phyloP scores from a whole-genome alignment of 2,797 vertebrate species.

The Catamblyrhynchus diadema region DNA sequence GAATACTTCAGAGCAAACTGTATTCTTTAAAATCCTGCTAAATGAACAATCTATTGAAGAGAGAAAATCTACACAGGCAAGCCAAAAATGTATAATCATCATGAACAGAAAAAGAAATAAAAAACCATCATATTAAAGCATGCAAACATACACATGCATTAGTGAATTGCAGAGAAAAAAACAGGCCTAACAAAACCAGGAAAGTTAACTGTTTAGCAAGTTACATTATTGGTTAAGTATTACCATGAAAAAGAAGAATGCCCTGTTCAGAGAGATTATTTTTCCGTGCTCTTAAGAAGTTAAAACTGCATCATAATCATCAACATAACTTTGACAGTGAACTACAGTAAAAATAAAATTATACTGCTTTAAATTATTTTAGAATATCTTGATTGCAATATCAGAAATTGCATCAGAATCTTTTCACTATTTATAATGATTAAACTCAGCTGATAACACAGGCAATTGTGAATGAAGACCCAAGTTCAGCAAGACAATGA shows the following conservation, averaged over 20 bases:
- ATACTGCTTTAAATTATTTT: background rate
- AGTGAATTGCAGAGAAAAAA: background rate
- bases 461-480: background rate
- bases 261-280: constrained; percentile 1
- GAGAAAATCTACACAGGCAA: background rate
- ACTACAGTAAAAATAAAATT: background rate
- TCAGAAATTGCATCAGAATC: background rate
- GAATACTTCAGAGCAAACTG: background rate
- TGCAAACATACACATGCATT: background rate
- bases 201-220: background rate
- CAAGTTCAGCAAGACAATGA: constrained; percentile 17
- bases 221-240: background rate
- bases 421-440: background rate
- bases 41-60: background rate
- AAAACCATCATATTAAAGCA: background rate
- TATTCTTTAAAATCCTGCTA: background rate
- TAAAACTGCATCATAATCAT: background rate
- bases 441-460: constrained; percentile 8
- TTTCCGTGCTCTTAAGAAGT: background rate
- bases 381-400: background rate
- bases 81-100: background rate
- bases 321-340: background rate
- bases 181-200: background rate
- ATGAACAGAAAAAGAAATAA: background rate
- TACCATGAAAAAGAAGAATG: background rate